These are phyloP conservation scores for Neoscelio sp. DNA, from an alignment of 2,888 invertebrate genomes.

Conservation along the genomic window DNA sequence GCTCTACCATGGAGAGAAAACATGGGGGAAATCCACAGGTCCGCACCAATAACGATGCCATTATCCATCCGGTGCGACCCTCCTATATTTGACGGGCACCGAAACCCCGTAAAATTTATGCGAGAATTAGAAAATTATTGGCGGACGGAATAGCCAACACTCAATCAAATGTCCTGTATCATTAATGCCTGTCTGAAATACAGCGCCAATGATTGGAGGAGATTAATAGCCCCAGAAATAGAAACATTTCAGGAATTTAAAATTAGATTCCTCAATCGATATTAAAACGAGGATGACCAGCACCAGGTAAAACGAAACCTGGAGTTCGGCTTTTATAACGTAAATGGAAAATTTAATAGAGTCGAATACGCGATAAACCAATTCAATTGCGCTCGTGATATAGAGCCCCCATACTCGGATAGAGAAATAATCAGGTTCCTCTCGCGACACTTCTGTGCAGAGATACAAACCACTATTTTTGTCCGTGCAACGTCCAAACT, in stretches of 20 bases:
- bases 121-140: too few species aligned
- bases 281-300: background rate
- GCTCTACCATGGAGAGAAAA: too few species aligned
- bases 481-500: background rate
- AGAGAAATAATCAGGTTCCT: background rate
- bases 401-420: background rate
- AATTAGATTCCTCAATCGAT: background rate
- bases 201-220: background rate
- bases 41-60: too few species aligned
- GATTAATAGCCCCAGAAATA: background rate
- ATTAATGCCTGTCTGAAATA: too few species aligned
- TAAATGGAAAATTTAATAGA: background rate
- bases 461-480: background rate
- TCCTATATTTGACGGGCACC: too few species aligned
- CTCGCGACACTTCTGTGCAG: background rate
- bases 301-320: background rate
- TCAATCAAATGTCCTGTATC: too few species aligned
- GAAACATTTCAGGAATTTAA: background rate
- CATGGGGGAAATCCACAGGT: too few species aligned
- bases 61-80: too few species aligned
- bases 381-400: background rate
- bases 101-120: too few species aligned
- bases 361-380: background rate
- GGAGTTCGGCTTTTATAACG: background rate
- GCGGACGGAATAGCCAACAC: too few species aligned